Conservation (phyloP, 2,888 invertebrate species). For the Dioctria rufipes region DNA sequence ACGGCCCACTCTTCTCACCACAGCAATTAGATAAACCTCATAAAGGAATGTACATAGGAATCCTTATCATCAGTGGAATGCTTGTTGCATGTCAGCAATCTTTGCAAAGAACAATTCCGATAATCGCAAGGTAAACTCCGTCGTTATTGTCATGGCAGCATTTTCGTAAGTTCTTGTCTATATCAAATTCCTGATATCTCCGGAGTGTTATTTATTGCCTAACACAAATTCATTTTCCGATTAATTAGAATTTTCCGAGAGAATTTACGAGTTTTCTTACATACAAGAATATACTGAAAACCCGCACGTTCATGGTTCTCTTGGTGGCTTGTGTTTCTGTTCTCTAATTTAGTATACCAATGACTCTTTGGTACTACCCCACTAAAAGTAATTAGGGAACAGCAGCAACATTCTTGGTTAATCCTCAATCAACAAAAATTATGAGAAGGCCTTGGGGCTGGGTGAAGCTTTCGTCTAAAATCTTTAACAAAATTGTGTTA, state of each 20-base stretch:
- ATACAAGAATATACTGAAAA: not conserved
- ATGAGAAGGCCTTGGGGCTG: slow-evolving; percentile 33
- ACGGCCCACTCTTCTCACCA: no score
- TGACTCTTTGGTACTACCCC: slow-evolving; percentile 18
- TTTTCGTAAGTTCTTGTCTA: slow-evolving; percentile 24
- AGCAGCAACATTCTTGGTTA: slow-evolving; percentile 41
- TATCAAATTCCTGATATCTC: slow-evolving; percentile 47
- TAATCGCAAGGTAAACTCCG: slow-evolving; percentile 16
- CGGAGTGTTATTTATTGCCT: slow-evolving; percentile 42
- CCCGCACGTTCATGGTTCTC: slow-evolving; percentile 18
- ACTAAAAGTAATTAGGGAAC: slow-evolving; percentile 40
- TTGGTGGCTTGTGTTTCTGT: slow-evolving; percentile 30
- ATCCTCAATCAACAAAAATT: slow-evolving; percentile 49
- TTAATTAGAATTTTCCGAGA: slow-evolving; percentile 51
- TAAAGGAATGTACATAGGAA: not conserved
- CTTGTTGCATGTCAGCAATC: slow-evolving; percentile 27
- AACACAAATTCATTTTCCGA: slow-evolving; percentile 51
- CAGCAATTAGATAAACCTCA: not conserved
- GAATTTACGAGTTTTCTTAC: slow-evolving; percentile 45
- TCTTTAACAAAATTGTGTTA: not conserved
- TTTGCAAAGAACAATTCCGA: slow-evolving; percentile 23
- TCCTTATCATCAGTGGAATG: slow-evolving; percentile 12
- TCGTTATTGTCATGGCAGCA: not conserved
- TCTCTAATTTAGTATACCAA: slow-evolving; percentile 36
- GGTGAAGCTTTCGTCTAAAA: not conserved